phyloP scores from a whole-genome alignment of 1,140 invertebrate species.

The Drosophila orosa region DNA sequence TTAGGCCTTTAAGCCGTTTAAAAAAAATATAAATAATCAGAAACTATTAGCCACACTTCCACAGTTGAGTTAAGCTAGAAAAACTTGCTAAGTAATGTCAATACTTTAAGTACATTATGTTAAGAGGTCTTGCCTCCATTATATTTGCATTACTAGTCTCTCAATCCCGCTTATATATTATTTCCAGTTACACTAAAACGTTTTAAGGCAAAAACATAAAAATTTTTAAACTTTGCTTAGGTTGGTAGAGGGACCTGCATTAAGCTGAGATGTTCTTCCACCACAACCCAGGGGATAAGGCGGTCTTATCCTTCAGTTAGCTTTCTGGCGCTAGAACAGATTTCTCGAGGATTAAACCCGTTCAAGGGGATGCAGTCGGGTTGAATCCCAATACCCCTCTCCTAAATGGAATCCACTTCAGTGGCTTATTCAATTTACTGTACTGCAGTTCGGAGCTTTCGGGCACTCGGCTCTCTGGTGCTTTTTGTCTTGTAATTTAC shows the following conservation, averaged over 20 bases:
- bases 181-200: background rate
- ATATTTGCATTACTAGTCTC: background rate
- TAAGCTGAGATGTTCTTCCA: background rate
- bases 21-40: background rate
- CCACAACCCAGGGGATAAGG: background rate
- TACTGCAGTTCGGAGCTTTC: conserved; percentile 16
- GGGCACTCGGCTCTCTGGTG: conserved; percentile 7
- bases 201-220: background rate
- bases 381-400: background rate
- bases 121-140: background rate
- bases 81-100: background rate
- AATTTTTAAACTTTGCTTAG: too few relatives aligned
- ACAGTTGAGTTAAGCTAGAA: background rate
- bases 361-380: background rate
- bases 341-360: background rate
- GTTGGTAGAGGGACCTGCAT: background rate
- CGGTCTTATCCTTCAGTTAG: background rate
- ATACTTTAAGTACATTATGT: background rate
- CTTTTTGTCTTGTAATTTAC: conserved; percentile 43
- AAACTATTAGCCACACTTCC: background rate
- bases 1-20: background rate
- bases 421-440: conserved; percentile 43
- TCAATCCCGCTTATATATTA: background rate
- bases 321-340: background rate
- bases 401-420: background rate